These are phyloP conservation scores for Manduca sexta DNA, from an alignment of 1,140 invertebrate genomes.

Conservation along the genomic window DNA sequence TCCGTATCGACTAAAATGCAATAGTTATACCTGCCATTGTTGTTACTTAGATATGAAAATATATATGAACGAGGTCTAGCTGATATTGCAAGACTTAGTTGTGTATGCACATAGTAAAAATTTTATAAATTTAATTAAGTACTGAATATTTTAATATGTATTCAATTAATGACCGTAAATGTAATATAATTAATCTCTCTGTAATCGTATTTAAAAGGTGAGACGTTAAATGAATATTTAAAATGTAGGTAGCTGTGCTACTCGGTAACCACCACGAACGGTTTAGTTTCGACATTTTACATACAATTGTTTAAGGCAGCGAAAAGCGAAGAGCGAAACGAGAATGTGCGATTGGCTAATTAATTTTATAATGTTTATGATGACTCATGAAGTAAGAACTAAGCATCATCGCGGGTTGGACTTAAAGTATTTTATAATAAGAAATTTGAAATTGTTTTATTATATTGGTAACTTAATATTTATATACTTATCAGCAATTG, in stretches of 20 bases:
- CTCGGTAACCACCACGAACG: too few relatives aligned
- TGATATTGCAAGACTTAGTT: background rate
- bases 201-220: background rate
- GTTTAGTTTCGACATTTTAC: too few relatives aligned
- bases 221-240: too few relatives aligned
- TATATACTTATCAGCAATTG: background rate
- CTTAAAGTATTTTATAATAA: too few relatives aligned
- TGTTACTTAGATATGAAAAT: conserved; percentile 45
- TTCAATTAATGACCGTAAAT: background rate
- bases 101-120: background rate
- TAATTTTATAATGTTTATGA: background rate
- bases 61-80: conserved; percentile 1
- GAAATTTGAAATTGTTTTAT: too few relatives aligned
- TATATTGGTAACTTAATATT: too few relatives aligned
- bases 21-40: conserved; percentile 52
- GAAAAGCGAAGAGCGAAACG: too few relatives aligned
- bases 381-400: background rate
- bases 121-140: background rate
- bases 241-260: too few relatives aligned
- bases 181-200: conserved; percentile 2
- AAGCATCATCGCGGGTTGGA: background rate
- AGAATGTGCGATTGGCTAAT: background rate
- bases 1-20: conserved; percentile 54
- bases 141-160: background rate
- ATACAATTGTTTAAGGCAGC: too few relatives aligned